Evolutionary conservation across 2,888 invertebrate species (phyloP), one percentile per base, ranked within the genome.

Genomic region (Xestia sexstrigata): DNA sequence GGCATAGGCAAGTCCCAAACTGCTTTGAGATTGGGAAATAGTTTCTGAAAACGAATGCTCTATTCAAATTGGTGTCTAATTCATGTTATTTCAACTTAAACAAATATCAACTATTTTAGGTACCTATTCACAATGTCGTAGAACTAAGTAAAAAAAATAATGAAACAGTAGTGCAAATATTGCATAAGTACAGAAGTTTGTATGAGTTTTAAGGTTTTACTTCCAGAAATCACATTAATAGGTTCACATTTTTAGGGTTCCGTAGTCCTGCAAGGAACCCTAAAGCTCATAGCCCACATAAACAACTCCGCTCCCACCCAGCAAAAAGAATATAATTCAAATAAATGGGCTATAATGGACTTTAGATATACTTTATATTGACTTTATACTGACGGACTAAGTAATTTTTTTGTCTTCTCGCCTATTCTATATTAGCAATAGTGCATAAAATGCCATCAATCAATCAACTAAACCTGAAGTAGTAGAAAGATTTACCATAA

Each of bases 401-500:
- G n/a, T n/a, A 35, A 35, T 35, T 35, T 35, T 35, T 35, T 1
- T 2, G 35, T 35, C 3, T 0, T 35, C 2, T 35, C 0, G 4
- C 35, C 35, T 5, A 35, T 35, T 6, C 6, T 35, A 4, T 35
- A 49, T 49, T 8, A 52, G 49, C 20, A 8, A 23, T 17, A 5
- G 20, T 30, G 8, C 17, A 26, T 45, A 17, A 58, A 74, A 68
- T 39, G 30, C 11, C n/a, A 49, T 13, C 11, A 45, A 76, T 52
- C 30, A 30, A 55, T 55, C 35, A 30, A 55, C 3, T 35, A 26
- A 23, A 63, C 23, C 26, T 23, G 23, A 69, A 55, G 26, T 63
- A 39, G 26, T 17, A 42, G 26, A 70, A 77, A 63, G 23, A 30
- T 23, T 58, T 42, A 71, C 2, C 39, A 65, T 77, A 49, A 55